These are phyloP conservation scores for Nycticorax nycticorax DNA, from an alignment of 2,113 vertebrate species.

Conservation along the genomic window DNA sequence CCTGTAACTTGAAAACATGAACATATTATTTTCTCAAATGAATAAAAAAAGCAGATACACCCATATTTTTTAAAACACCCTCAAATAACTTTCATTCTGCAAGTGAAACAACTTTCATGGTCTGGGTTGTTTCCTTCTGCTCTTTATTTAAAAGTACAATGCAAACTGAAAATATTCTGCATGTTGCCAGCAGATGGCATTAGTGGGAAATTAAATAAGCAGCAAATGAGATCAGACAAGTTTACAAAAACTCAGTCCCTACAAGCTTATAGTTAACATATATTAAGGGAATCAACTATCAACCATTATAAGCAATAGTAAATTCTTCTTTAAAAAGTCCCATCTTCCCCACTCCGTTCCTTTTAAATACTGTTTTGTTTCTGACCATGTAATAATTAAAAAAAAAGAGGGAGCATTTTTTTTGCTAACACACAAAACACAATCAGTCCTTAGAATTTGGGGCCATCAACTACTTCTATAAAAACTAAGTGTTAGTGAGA, in stretches of 20 bases:
- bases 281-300: background rate
- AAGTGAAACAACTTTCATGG: background rate
- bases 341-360: fast-evolving
- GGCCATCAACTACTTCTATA: background rate
- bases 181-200: slow-evolving; percentile 60
- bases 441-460: background rate
- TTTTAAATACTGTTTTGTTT: background rate
- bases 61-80: fast-evolving
- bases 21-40: fast-evolving
- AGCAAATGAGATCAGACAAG: fast-evolving
- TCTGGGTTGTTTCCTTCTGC: background rate
- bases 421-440: background rate
- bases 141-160: background rate
- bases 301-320: background rate
- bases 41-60: background rate
- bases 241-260: background rate
- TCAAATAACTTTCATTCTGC: background rate
- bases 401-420: fast-evolving
- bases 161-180: background rate
- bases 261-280: background rate
- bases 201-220: background rate
- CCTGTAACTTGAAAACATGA: background rate
- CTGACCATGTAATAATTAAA: background rate
- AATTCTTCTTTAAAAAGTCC: fast-evolving
- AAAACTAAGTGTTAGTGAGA: background rate